Evolutionary conservation across 2,797 vertebrate genomes (phyloP), one percentile per base, ranked within the genome.

Genomic region (Hippoglossus hippoglossus): DNA sequence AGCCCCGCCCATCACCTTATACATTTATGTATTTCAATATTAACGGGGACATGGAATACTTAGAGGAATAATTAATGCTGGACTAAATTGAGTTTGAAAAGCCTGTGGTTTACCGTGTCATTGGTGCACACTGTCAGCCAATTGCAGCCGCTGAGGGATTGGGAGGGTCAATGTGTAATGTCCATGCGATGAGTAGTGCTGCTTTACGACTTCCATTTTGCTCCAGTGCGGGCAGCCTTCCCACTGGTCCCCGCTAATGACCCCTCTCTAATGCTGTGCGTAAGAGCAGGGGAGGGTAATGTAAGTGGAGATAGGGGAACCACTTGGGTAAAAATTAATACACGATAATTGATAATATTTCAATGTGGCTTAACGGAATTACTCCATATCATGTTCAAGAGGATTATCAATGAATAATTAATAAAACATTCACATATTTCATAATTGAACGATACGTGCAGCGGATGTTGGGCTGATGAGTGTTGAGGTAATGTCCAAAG

Each of bases 141-240:
- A 75, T 89, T 86, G 88, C 86, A 82, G 81, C 31, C 74, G 71
- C 91, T 90, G 89, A 91, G 79, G 85, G 89, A 90, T 88, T 81
- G 91, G 89, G 89, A 87, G 89, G 93, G 91, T 93, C 93, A 93
- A 31, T 89, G 90, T 88, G 89, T 91, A 92, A 91, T 87, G 91
- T 92, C 89, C 84, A 61, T 89, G 87, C 79, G 86, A 90, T 91
- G 90, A 92, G 90, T 85, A 84, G 82, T 69, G 79, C 87, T 89
- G 87, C 87, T 93, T 93, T 93, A 94, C 83, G 91, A 92, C 90
- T 91, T 93, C 91, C 91, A 93, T 94, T 46, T 93, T 93, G 88
- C 89, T 87, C 87, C 81, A 62, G 81, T 71, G 83, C 59, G 76
- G 88, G 89, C 90, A 82, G 83, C 77, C 81, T 87, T 91, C 90